Base-by-base conservation (phyloP, 23 tunicate genomes). In the Trididemnum nubilum region DNA sequence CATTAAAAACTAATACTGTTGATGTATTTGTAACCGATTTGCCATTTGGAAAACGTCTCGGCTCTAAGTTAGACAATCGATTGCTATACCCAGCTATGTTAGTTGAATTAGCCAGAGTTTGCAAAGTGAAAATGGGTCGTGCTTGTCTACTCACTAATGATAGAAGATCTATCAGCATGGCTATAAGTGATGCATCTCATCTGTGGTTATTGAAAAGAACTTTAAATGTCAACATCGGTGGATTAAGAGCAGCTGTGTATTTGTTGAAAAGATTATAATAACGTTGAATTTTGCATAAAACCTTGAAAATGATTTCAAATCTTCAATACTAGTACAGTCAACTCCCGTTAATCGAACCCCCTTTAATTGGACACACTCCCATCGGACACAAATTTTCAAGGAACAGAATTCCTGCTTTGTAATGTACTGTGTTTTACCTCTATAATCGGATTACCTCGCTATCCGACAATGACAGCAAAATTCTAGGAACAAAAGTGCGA, bases 11-110 rank as follows among this genome's bases (percentile, higher is more conserved):
- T 86, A 64, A 23, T 31, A 37, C 81, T 3, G 49, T 90, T 27
- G 99, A 96, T 82, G 91, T 92, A 0, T 35, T 83, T 63, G 93
- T 90, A 1, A 71, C 97, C 34, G 99, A 96, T 79, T 39, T 96
- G 76, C 99, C 99, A 33, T 96, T 96, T 83, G 99, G 99, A 7
- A 96, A 96, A 36, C 58, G 99, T 18, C 25, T 90, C 7, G 97
- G 97, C 25, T 87, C 97, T 0, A 83, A 92, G 29, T 32, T 33
- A 0, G 92, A 92, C 70, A 92, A 92, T 74, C 72, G 89, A 23
- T 79, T 34, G 24, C 79, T 92, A 9, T 92, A 92, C 51, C 97
- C 97, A 50, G 39, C 82, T 23, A 35, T 81, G 71, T 58, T 92
- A 26, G 34, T 51, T 37, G 97, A 92, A 37, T 1, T 92, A 52